These are phyloP conservation scores for Ophiodon elongatus DNA, from an alignment of 2,113 vertebrate genomes.

Conservation along the genomic window DNA sequence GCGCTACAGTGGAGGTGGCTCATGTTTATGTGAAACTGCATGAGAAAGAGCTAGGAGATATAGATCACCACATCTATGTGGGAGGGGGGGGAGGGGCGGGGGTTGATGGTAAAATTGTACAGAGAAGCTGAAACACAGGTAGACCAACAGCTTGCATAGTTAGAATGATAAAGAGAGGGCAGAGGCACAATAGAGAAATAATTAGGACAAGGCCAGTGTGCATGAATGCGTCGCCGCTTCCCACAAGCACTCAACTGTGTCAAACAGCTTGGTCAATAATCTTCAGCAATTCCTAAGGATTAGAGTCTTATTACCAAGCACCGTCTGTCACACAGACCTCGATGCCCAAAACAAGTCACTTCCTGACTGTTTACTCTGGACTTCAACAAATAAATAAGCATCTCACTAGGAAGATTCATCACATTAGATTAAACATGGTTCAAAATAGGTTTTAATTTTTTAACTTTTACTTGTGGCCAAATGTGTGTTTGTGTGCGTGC, in stretches of 20 bases:
- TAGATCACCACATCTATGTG: background rate
- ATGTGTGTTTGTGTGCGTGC: background rate
- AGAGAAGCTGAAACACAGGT: slow-evolving; percentile 40
- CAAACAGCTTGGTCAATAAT: slow-evolving; percentile 85
- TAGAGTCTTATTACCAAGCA: slow-evolving; percentile 81
- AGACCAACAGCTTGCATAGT: slow-evolving; percentile 21
- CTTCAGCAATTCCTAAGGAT: slow-evolving; percentile 83
- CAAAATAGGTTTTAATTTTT: slow-evolving; percentile 11
- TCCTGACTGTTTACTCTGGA: slow-evolving; percentile 47
- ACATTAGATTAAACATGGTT: slow-evolving; percentile 12
- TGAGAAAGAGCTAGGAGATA: slow-evolving; percentile 22
- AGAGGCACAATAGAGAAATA: slow-evolving; percentile 69
- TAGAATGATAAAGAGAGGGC: slow-evolving; percentile 51
- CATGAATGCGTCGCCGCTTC: slow-evolving; percentile 51
- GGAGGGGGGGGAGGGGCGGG: too few relatives aligned
- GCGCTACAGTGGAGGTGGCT: background rate
- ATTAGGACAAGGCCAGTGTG: slow-evolving; percentile 74
- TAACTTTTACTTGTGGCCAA: slow-evolving; percentile 11
- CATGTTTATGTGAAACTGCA: background rate
- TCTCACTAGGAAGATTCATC: slow-evolving; percentile 4
- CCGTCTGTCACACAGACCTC: slow-evolving; percentile 80
- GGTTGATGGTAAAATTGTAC: slow-evolving; percentile 27
- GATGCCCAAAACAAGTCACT: slow-evolving; percentile 55
- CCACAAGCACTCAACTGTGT: slow-evolving; percentile 78
- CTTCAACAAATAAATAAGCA: slow-evolving; percentile 28